Percentiles rank a stretch among this genome's conserved stretches.
These are phyloP conservation scores for Parnassius smintheus DNA, from an alignment of 2,888 invertebrate genomes.

Conservation along the genomic window DNA sequence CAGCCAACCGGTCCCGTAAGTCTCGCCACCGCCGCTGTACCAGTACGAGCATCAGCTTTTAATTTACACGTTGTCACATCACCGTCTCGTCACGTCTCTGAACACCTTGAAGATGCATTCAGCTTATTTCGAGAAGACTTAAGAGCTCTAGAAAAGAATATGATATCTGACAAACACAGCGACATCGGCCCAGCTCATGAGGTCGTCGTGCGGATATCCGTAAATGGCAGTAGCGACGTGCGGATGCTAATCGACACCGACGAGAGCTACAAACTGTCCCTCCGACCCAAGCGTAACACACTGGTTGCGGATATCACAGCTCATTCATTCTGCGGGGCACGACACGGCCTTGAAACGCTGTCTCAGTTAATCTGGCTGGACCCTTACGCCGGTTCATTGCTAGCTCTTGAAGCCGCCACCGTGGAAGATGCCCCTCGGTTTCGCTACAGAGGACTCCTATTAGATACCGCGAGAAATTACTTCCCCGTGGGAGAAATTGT, in stretches of 20 bases:
- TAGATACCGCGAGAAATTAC: slow-evolving; percentile 96
- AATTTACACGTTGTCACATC: slow-evolving; percentile 62
- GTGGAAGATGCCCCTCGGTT: slow-evolving; percentile 89
- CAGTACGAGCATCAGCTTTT: slow-evolving; percentile 79
- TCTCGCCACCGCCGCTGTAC: slow-evolving; percentile 83
- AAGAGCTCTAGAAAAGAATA: slow-evolving; percentile 64
- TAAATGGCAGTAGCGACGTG: slow-evolving; percentile 77
- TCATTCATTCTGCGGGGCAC: slow-evolving; percentile 87
- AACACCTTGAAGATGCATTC: slow-evolving; percentile 75
- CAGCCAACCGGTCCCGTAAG: slow-evolving; percentile 87
- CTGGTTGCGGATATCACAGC: slow-evolving; percentile 84
- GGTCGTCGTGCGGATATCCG: slow-evolving; percentile 73
- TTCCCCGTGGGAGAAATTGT: slow-evolving; percentile 87
- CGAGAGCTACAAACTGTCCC: slow-evolving; percentile 86
- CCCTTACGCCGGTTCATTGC: slow-evolving; percentile 82
- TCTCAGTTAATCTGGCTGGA: slow-evolving; percentile 92
- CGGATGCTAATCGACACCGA: slow-evolving; percentile 85
- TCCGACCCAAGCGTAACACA: slow-evolving; percentile 71
- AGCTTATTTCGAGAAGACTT: slow-evolving; percentile 75
- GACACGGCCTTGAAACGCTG: slow-evolving; percentile 89
- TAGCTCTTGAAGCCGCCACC: slow-evolving; percentile 83
- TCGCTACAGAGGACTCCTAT: slow-evolving; percentile 90
- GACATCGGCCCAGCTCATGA: slow-evolving; percentile 63
- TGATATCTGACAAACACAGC: slow-evolving; percentile 41
- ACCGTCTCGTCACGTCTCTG: slow-evolving; percentile 59